Percentiles rank a stretch among this genome's conserved stretches.
Evolutionary conservation across 2,888 invertebrate species (phyloP).

Genomic region (Eilema depressum): DNA sequence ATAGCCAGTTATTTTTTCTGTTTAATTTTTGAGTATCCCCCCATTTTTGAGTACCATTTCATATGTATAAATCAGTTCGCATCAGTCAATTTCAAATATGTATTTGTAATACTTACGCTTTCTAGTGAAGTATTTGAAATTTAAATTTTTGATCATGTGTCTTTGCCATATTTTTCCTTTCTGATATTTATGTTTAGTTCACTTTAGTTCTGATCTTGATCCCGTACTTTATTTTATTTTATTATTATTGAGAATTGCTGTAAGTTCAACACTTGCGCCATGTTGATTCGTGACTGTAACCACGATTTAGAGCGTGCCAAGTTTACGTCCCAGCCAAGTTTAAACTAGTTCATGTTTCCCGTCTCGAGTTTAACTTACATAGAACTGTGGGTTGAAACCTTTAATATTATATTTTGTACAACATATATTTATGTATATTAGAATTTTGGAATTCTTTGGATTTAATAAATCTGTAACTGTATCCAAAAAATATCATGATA

Average conservation of each 20-base stretch:
- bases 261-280: constrained; percentile 54
- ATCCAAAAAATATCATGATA: neutral
- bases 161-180: neutral
- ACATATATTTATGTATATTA: neutral
- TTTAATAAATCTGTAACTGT: neutral
- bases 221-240: neutral
- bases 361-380: constrained; percentile 56
- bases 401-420: constrained; percentile 32
- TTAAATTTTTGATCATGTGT: no score
- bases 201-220: neutral
- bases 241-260: constrained; percentile 16
- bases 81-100: neutral
- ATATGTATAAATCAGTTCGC: neutral
- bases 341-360: constrained; percentile 72
- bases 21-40: neutral
- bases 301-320: constrained; percentile 71
- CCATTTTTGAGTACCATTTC: no score
- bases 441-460: neutral
- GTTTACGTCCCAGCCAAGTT: constrained; percentile 67
- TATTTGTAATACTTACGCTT: neutral
- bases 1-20: neutral
- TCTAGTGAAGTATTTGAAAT: neutral
- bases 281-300: constrained; percentile 67
- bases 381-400: constrained; percentile 41
- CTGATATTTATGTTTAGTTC: neutral